phyloP scores from a whole-genome alignment of 2,888 invertebrate genomes.

The Trissolcus brochymenae region DNA sequence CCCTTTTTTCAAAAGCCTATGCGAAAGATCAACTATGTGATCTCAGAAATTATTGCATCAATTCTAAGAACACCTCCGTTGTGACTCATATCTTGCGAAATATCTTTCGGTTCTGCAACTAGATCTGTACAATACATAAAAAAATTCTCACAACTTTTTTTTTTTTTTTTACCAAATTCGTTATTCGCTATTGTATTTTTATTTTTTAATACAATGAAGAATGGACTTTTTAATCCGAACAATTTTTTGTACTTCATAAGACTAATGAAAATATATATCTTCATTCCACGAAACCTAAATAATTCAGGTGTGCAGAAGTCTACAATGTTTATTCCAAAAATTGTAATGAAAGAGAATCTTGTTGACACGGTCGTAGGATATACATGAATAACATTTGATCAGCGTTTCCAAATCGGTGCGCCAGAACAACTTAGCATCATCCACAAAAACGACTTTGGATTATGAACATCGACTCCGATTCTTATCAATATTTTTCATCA shows the following conservation, averaged over 20 bases:
- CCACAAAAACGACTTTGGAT: constrained; percentile 31
- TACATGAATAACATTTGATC: constrained; percentile 5
- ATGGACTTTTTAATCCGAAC: too few relatives aligned
- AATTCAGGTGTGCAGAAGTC: too few relatives aligned
- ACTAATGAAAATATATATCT: too few relatives aligned
- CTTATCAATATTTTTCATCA: constrained; percentile 62
- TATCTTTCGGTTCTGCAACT: not conserved
- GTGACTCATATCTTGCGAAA: not conserved
- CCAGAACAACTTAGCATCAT: not conserved
- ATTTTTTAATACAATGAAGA: too few relatives aligned
- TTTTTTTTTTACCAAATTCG: too few relatives aligned
- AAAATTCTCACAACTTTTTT: too few relatives aligned
- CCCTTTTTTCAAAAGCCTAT: too few relatives aligned
- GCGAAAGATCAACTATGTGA: constrained; percentile 47
- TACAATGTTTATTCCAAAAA: too few relatives aligned
- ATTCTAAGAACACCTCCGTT: constrained; percentile 27
- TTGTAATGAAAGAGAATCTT: too few relatives aligned
- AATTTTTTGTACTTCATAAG: too few relatives aligned
- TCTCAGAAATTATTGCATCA: constrained; percentile 50
- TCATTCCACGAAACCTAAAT: not conserved
- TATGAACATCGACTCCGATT: constrained; percentile 47
- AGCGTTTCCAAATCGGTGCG: constrained; percentile 25
- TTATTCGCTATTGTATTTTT: too few relatives aligned
- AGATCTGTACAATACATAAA: too few relatives aligned
- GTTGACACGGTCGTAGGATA: not conserved